Evolutionary conservation across 2,113 vertebrate species (phyloP).

Genomic region (Columbina picui): DNA sequence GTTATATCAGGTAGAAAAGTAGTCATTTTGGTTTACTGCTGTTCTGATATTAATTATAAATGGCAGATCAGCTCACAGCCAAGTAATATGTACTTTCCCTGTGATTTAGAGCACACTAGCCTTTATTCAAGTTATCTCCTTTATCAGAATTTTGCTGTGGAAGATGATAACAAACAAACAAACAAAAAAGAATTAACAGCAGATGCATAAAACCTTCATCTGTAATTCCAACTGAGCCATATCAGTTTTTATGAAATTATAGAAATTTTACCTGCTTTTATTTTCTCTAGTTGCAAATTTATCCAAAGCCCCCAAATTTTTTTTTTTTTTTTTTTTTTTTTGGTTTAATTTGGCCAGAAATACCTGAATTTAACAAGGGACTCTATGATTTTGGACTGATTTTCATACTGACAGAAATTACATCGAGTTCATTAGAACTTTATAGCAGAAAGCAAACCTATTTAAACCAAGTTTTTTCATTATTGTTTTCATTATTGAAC

Average conservation of each 20-base stretch:
- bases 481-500: background rate
- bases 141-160: background rate
- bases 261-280: background rate
- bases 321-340: background rate
- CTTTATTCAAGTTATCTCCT: background rate
- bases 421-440: background rate
- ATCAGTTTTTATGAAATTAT: background rate
- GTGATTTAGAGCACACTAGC: background rate
- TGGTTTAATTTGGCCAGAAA: background rate
- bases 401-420: background rate
- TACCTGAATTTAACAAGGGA: background rate
- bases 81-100: background rate
- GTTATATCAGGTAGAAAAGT: slow-evolving; percentile 53
- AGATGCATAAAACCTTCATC: background rate
- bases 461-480: background rate
- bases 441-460: background rate
- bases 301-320: accelerated
- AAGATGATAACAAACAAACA: background rate
- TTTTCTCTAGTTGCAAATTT: background rate
- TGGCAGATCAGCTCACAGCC: slow-evolving; percentile 57
- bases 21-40: slow-evolving; percentile 66
- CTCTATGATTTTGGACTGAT: background rate
- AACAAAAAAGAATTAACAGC: background rate
- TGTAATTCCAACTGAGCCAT: background rate
- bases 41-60: slow-evolving; percentile 71